A percentile compares a stretch with the other conserved stretches of the same genome.
These are phyloP conservation scores for Diorhabda elongata DNA, from an alignment of 1,140 invertebrate species.

Conservation along the genomic window DNA sequence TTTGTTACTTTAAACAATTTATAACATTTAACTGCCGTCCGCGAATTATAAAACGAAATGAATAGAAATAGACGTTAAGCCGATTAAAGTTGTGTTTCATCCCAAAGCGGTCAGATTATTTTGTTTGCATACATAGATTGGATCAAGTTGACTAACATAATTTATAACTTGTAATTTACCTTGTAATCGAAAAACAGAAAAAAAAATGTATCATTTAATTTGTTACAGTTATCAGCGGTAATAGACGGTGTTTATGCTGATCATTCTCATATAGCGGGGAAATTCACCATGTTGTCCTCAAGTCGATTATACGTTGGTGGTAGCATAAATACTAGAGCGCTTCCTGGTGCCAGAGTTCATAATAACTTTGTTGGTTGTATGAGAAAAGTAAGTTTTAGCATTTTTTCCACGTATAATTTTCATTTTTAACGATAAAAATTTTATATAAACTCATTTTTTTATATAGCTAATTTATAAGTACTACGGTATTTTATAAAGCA, in stretches of 20 bases:
- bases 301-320: conserved; percentile 86
- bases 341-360: conserved; percentile 79
- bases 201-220: conserved; percentile 1
- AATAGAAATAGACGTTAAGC: no score
- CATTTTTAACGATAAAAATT: no score
- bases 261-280: conserved; percentile 85
- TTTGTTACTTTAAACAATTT: no score
- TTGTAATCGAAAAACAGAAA: neutral
- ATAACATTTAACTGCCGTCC: no score
- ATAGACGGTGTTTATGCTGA: conserved; percentile 90
- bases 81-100: no score
- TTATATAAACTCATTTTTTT: no score
- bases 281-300: conserved; percentile 85
- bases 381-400: conserved; percentile 69
- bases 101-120: no score
- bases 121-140: no score
- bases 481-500: no score
- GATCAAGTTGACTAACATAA: no score
- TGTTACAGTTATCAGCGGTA: conserved; percentile 79
- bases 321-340: conserved; percentile 70
- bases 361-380: conserved; percentile 94
- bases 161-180: neutral
- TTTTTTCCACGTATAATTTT: neutral
- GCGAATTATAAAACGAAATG: no score
- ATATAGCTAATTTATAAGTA: no score